A percentile compares a stretch with the other conserved stretches of the same genome.
phyloP scores from a whole-genome alignment of 2,797 vertebrate species.

The Hyperoplus lanceolatus region DNA sequence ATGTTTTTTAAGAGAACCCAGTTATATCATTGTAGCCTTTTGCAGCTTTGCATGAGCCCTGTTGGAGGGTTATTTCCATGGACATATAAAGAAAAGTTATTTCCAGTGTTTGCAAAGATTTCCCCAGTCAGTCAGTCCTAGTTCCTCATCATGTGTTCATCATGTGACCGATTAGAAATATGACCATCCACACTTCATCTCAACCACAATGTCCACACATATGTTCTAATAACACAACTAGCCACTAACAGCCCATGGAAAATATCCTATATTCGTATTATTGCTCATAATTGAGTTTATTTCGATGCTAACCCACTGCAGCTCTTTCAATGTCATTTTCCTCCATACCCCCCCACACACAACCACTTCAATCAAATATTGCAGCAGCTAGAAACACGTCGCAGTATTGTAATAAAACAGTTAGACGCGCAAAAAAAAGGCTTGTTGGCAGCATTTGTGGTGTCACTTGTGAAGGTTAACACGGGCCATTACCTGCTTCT shows the following conservation, averaged over 20 bases:
- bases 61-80: constrained; percentile 20
- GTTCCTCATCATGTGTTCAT: constrained; percentile 77
- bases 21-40: not conserved
- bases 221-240: rapidly evolving
- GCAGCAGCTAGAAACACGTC: rapidly evolving
- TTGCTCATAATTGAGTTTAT: not conserved
- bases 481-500: constrained; percentile 92
- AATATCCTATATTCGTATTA: rapidly evolving
- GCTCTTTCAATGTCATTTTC: constrained; percentile 73
- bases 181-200: constrained; percentile 21
- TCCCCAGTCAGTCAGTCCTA: constrained; percentile 26
- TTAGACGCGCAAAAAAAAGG: rapidly evolving
- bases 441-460: too few relatives aligned
- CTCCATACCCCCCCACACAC: not conserved
- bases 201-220: not conserved
- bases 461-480: constrained; percentile 45
- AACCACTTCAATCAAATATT: not conserved
- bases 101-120: constrained; percentile 33
- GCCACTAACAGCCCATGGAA: rapidly evolving
- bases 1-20: too few relatives aligned
- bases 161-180: constrained; percentile 75
- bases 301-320: constrained; percentile 30
- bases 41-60: too few relatives aligned
- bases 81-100: too few relatives aligned
- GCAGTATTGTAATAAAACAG: rapidly evolving